Evolutionary conservation across 2,888 invertebrate species (phyloP).

Genomic region (Tinea pellionella): DNA sequence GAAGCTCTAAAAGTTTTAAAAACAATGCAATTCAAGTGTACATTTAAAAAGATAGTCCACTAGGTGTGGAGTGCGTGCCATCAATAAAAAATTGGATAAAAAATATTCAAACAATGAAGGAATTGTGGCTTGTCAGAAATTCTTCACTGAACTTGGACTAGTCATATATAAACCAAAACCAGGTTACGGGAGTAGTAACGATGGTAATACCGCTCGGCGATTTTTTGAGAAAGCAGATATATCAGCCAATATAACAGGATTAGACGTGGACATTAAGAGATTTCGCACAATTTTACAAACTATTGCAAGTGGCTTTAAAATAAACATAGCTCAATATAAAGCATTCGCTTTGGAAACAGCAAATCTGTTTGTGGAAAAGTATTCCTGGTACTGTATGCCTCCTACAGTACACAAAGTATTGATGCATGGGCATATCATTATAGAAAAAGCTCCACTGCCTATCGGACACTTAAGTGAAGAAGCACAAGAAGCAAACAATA

Average conservation of each 20-base stretch:
- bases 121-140: too few species aligned
- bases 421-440: constrained; percentile 3
- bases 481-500: constrained; percentile 1
- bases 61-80: neutral
- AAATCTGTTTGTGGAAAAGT: constrained; percentile 15
- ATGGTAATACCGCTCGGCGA: too few species aligned
- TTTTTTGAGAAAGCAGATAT: too few species aligned
- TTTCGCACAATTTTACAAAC: too few species aligned
- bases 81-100: constrained; percentile 13
- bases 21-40: constrained; percentile 13
- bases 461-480: constrained; percentile 4
- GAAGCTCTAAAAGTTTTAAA: constrained; percentile 13
- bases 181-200: too few species aligned
- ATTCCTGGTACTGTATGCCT: constrained; percentile 5
- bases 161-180: too few species aligned
- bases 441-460: constrained; percentile 4
- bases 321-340: too few species aligned
- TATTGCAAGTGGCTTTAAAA: too few species aligned
- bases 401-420: constrained; percentile 4
- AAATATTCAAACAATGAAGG: constrained; percentile 12
- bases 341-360: too few species aligned
- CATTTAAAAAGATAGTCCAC: constrained; percentile 8
- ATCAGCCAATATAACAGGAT: too few species aligned
- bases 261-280: too few species aligned
- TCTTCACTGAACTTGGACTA: too few species aligned